Evolutionary conservation across 2,888 invertebrate species (phyloP).

Genomic region (Clepsis dumicolana): DNA sequence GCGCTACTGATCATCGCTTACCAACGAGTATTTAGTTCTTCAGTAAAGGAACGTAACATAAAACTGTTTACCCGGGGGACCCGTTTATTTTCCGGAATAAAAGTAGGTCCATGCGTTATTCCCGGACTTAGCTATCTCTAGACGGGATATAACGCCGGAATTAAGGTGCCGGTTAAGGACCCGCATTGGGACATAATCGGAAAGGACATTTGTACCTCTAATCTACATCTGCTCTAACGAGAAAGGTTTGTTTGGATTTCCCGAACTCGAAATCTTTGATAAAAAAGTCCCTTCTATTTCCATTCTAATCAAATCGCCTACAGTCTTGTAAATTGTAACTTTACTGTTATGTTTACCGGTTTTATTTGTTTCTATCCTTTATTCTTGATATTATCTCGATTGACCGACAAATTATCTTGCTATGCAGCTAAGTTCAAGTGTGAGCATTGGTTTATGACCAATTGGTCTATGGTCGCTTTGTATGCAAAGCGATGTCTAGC

Average conservation of each 20-base stretch:
- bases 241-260: slow-evolving; percentile 18
- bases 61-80: slow-evolving; percentile 16
- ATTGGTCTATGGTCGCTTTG: too few relatives aligned
- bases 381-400: neutral
- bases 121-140: slow-evolving; percentile 29
- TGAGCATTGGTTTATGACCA: too few relatives aligned
- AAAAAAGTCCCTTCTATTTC: neutral
- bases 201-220: slow-evolving; percentile 37
- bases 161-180: slow-evolving; percentile 34
- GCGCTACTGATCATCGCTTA: slow-evolving; percentile 2
- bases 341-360: neutral
- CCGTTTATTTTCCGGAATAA: slow-evolving; percentile 20
- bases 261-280: slow-evolving; percentile 6
- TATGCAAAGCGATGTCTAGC: too few relatives aligned
- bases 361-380: too few relatives aligned
- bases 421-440: too few relatives aligned
- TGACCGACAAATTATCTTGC: too few relatives aligned
- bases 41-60: slow-evolving; percentile 24
- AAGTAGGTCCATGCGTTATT: slow-evolving; percentile 28
- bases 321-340: neutral
- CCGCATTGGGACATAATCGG: slow-evolving; percentile 38
- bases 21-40: slow-evolving; percentile 14
- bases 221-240: slow-evolving; percentile 31
- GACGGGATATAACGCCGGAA: slow-evolving; percentile 17
- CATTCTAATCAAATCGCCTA: neutral